A percentile compares a stretch with the other conserved stretches of the same genome.
These are phyloP conservation scores for Serranus cabrilla DNA, from an alignment of 2,797 vertebrate species.

Conservation along the genomic window DNA sequence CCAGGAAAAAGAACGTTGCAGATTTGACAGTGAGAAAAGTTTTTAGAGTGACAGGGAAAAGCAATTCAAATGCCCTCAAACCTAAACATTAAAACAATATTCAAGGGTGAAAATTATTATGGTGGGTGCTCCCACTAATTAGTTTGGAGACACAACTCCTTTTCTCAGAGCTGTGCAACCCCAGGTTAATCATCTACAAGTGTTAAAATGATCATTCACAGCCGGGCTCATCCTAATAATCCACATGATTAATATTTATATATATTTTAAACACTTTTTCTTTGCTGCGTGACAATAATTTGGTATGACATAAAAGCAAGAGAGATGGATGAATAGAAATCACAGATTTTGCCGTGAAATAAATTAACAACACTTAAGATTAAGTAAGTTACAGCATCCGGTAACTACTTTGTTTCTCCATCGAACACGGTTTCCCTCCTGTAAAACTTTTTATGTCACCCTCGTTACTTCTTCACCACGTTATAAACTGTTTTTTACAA, in stretches of 20 bases:
- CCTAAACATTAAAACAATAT: constrained; percentile 36
- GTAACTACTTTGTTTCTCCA: no score
- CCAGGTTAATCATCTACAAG: constrained; percentile 56
- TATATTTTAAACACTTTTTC: constrained; percentile 15
- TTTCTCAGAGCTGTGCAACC: constrained; percentile 40
- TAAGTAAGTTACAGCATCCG: no score
- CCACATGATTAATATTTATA: constrained; percentile 43
- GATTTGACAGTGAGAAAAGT: not conserved
- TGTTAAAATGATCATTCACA: constrained; percentile 48
- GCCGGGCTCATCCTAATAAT: constrained; percentile 35
- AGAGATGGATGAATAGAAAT: constrained; percentile 13
- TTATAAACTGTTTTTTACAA: no score
- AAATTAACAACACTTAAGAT: no score
- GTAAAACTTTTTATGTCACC: no score
- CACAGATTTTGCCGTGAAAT: not conserved
- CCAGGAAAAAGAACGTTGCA: not conserved
- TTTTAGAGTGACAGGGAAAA: constrained; percentile 9
- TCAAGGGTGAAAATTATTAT: constrained; percentile 18
- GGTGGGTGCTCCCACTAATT: constrained; percentile 50
- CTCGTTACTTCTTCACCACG: no score
- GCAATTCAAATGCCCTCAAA: constrained; percentile 27
- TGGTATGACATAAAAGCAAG: constrained; percentile 19
- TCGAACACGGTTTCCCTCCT: no score
- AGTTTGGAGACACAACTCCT: constrained; percentile 34
- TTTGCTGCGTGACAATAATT: constrained; percentile 25